Evolutionary conservation across 1,140 invertebrate genomes (phyloP), one percentile per base, ranked within the genome.

Genomic region (Zaprionus inermis): DNA sequence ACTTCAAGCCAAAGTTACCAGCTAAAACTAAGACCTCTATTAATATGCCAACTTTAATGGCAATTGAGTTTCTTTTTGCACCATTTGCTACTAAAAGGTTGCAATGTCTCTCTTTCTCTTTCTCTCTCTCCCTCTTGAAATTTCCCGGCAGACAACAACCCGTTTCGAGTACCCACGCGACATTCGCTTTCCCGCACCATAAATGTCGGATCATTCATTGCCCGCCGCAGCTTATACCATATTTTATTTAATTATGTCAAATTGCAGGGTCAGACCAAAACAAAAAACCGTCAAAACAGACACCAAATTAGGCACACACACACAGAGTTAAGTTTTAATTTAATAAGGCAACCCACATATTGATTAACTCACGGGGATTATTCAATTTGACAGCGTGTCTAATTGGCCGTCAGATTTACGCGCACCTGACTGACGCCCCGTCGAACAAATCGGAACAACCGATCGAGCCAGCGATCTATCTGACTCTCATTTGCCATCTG

Each of bases 301-400:
- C 30, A 38, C 51, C 51, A 61, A 69, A 57, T 63, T 61, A 24
- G 66, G 60, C 51, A 55, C 24, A 46, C 66, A 44, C 44, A 44
- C 38, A 49, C 44, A 52, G 12, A 30, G n/a, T 34, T 20, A 34
- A 36, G 34, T 18, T 32, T 57, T 67, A 36, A 44, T 65, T 24
- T 32, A 68, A 67, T 60, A 59, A 56, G 46, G 16, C 36, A 49
- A 32, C 30, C 52, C 36, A 71, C 51, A 64, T 38, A 57, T 16
- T 72, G 51, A 63, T 69, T 60, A 56, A 51, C 52, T 52, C 49
- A 54, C 66, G 61, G 63, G 44, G 28, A 58, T 18, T 70, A 70
- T 74, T 70, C 22, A 70, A 74, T 74, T 69, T 63, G 66, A 69
- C 49, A 20, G 38, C 51, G 16, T 57, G 36, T 24, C 57, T 57